phyloP scores from a whole-genome alignment of 2,797 vertebrate species.

The Australoheros facetus region DNA sequence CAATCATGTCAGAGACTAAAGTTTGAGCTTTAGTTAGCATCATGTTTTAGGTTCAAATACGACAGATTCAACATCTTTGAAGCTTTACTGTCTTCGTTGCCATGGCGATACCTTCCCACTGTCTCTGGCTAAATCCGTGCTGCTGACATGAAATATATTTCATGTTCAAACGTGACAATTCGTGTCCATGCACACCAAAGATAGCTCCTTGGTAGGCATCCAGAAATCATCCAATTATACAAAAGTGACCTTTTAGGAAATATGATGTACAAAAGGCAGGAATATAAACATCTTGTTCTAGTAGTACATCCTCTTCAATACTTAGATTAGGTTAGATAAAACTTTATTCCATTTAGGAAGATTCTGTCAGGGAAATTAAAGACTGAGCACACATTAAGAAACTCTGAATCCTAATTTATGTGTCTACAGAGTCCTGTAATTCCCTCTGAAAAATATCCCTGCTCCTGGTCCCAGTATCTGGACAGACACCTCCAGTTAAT shows the following conservation, averaged over 20 bases:
- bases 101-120: background rate
- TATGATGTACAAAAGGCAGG: background rate
- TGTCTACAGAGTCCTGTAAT: no score
- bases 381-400: background rate
- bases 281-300: background rate
- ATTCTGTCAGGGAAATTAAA: no score
- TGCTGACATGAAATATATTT: background rate
- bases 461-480: no score
- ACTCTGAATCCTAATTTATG: no score
- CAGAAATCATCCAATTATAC: background rate
- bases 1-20: background rate
- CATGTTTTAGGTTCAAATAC: background rate
- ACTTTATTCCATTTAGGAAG: no score
- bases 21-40: background rate
- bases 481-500: no score
- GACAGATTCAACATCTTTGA: background rate
- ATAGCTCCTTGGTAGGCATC: background rate
- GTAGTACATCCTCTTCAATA: background rate
- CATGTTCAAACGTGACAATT: background rate
- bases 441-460: no score
- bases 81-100: background rate
- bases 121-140: background rate
- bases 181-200: background rate
- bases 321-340: background rate
- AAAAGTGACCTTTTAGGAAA: background rate